Evolutionary conservation across 2,888 invertebrate genomes (phyloP), one percentile per base, ranked within the genome.

Genomic region (Ceraclea dissimilis): DNA sequence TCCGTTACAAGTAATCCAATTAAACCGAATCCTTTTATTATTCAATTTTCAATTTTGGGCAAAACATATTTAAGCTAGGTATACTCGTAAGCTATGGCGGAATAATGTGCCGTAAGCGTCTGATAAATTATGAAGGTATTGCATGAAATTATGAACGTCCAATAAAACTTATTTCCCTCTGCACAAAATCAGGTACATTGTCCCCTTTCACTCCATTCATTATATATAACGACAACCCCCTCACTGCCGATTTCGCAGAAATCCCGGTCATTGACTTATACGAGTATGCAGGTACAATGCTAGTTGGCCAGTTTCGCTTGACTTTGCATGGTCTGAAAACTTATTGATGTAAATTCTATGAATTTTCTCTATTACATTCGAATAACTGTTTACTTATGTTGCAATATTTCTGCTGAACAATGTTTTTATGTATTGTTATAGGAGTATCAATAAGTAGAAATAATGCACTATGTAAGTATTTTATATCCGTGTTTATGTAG

Each of bases 91-190:
- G n/a, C n/a, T n/a, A n/a, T n/a, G n/a, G n/a, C n/a, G n/a, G n/a
- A n/a, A n/a, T n/a, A n/a, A n/a, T n/a, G n/a, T n/a, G n/a, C 39
- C 2, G 39, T 16, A 4, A 39, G 13, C 39, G 13, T 16, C 39
- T 39, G 39, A 39, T 39, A 39, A 39, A 39, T 39, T 39, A 39
- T 39, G 39, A 39, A 39, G 39, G 39, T 39, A 39, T 39, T 16
- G 39, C 39, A 16, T 39, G 13, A 13, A 39, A 39, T 39, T 39
- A 39, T 39, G 39, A 39, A 39, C 39, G 39, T 39, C 39, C 39
- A 39, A 39, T 39, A 39, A 39, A 39, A 39, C 39, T 39, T 39
- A 39, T 39, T 39, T 39, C 39, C 39, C 39, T 39, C 39, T 39
- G 39, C 39, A 39, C 13, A 4, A 13, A 13, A 39, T 16, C 13